Conservation (phyloP, 1,140 invertebrate genomes). For the Acyrthosiphon pisum region DNA sequence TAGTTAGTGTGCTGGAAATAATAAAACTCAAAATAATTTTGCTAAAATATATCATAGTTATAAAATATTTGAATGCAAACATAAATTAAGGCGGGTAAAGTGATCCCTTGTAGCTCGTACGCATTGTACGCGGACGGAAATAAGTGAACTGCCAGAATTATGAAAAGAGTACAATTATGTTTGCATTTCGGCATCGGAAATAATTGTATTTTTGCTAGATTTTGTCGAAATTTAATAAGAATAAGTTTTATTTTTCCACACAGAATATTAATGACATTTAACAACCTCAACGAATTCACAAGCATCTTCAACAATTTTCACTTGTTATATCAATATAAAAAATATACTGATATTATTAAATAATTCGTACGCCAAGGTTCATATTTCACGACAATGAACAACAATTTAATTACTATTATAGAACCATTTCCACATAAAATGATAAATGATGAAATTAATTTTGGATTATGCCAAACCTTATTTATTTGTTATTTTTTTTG, state of each 20-base stretch:
- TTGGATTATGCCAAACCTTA: background rate
- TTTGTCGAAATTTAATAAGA: background rate
- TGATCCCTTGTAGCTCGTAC: background rate
- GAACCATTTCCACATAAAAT: background rate
- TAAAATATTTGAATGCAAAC: background rate
- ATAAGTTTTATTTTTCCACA: background rate
- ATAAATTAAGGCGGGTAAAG: background rate
- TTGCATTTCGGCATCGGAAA: background rate
- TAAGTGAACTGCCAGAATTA: background rate
- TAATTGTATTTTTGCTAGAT: background rate
- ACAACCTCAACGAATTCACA: background rate
- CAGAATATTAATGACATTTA: background rate
- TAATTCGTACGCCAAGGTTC: background rate
- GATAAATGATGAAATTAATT: background rate
- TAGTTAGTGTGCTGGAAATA: background rate
- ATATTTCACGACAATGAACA: background rate
- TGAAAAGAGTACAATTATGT: background rate
- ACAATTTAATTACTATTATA: background rate
- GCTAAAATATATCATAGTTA: background rate
- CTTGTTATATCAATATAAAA: background rate
- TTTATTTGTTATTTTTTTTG: background rate
- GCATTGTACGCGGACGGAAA: background rate
- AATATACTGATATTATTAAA: background rate
- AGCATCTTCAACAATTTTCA: background rate
- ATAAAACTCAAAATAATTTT: background rate